Percentiles rank a stretch among this genome's conserved stretches.
Conservation (phyloP, 2,888 invertebrate genomes). For the Caenorhabditis macrosperma region DNA sequence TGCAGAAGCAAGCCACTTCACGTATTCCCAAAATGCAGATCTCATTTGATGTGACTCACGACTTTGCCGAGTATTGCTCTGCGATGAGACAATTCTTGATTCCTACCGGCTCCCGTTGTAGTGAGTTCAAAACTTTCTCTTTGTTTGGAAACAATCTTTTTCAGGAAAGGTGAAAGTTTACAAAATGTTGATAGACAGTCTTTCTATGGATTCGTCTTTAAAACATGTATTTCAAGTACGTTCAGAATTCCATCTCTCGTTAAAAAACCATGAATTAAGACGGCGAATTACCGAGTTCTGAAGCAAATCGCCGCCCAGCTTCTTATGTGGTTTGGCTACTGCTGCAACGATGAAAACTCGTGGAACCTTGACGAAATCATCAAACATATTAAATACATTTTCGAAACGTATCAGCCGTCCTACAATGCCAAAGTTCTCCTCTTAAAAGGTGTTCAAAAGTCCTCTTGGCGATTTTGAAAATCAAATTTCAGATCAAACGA, state of each 20-base stretch:
- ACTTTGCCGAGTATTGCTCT: conserved; percentile 38
- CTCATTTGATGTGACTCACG: conserved; percentile 26
- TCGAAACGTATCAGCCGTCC: not conserved
- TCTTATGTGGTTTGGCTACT: conserved; percentile 33
- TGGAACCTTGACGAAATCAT: not conserved
- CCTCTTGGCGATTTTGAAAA: too few species aligned
- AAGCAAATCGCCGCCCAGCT: conserved; percentile 47
- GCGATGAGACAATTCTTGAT: conserved; percentile 34
- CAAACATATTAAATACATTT: not conserved
- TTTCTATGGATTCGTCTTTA: conserved; percentile 16
- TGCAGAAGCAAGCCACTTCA: conserved; percentile 53
- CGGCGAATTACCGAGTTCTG: conserved; percentile 9
- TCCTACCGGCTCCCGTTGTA: conserved; percentile 9
- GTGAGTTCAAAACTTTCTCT: not conserved
- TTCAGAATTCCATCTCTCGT: not conserved
- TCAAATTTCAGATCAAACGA: conserved; percentile 46
- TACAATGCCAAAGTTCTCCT: conserved; percentile 2
- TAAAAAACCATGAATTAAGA: conserved; percentile 12
- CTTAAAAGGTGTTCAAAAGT: conserved; percentile 36
- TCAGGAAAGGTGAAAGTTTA: conserved; percentile 3
- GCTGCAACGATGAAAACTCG: not conserved
- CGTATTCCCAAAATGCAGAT: conserved; percentile 51
- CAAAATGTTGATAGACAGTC: conserved; percentile 1
- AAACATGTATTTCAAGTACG: conserved; percentile 14
- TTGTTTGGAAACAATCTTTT: too few species aligned